Evolutionary conservation across 2,797 vertebrate genomes (phyloP), one percentile per base, ranked within the genome.

Genomic region (Carduelis carduelis): DNA sequence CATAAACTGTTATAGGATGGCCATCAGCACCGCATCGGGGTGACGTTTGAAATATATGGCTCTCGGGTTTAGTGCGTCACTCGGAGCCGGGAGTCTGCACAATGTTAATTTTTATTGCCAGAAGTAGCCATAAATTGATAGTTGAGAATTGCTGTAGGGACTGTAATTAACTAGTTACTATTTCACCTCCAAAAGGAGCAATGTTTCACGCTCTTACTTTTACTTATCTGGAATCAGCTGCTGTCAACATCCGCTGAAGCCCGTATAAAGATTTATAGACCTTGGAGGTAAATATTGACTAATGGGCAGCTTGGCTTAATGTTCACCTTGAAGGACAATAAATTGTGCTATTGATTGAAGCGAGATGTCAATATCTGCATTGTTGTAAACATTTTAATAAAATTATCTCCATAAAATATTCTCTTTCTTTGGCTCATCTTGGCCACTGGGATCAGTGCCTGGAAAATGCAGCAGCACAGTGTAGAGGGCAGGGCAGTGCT

Each of bases 191-290:
- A 97, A 97, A 98, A 98, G 97, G 97, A 97, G 97, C 96, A 95
- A 97, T 97, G 96, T 88, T 98, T 98, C 97, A 97, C 87, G 50
- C 86, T 96, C 96, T 95, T 97, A 96, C 96, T 98, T 97, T 98
- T 97, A 97, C 97, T 98, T 98, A 97, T 97, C 97, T 96, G 87
- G 93, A 97, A 97, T 98, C 98, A 97, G 97, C 95, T 34, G 95
- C 96, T 97, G 98, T 98, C 97, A 97, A 95, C 97, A 97, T 97
- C 84, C 47, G 44, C 95, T 96, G 93, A 94, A 97, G 96, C 96
- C 97, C n/a, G 35, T 97, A 97, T 98, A 98, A 98, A 98, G 98
- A 98, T 98, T 98, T 98, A 98, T 98, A 97, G 98, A 97, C 97
- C 97, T 97, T 92, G 84, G 94, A 97, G 96, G 96, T 97, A 98